These are phyloP conservation scores for Danionella dracula DNA, from an alignment of 2,797 vertebrate genomes.

Conservation along the genomic window DNA sequence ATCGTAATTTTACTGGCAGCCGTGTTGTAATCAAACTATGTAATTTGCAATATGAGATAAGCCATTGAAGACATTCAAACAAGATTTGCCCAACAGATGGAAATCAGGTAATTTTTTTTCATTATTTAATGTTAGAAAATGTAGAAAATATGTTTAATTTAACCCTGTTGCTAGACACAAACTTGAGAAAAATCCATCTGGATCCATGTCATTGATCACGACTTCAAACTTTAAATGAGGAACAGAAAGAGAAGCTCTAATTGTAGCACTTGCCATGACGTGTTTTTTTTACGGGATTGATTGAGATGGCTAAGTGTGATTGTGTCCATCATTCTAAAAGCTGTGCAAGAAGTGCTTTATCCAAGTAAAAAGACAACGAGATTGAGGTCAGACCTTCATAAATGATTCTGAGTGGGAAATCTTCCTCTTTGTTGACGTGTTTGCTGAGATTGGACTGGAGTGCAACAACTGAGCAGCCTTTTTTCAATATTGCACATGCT, in stretches of 20 bases:
- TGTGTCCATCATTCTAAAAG: not conserved
- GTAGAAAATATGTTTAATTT: too few relatives aligned
- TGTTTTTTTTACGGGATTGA: not conserved
- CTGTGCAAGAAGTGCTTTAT: not conserved
- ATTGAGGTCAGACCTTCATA: not conserved
- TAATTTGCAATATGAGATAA: too few relatives aligned
- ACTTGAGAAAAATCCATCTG: not conserved
- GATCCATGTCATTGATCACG: not conserved
- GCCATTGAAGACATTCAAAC: too few relatives aligned
- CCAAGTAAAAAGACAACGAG: not conserved
- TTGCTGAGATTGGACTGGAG: not conserved
- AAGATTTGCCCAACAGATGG: too few relatives aligned
- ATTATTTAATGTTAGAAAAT: too few relatives aligned
- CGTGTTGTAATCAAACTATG: too few relatives aligned
- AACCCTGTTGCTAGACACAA: too few relatives aligned
- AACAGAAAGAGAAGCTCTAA: not conserved
- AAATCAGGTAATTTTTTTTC: too few relatives aligned
- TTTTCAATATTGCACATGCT: not conserved
- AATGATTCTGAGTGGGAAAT: not conserved
- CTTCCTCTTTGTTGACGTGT: not conserved
- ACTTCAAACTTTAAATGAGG: not conserved
- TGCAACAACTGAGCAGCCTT: not conserved
- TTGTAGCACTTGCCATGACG: not conserved
- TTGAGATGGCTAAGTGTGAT: constrained; percentile 26
- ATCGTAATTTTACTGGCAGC: too few relatives aligned